phyloP scores from a whole-genome alignment of 92 coral and sea anemone genomes.

The Bergia puertoricense region DNA sequence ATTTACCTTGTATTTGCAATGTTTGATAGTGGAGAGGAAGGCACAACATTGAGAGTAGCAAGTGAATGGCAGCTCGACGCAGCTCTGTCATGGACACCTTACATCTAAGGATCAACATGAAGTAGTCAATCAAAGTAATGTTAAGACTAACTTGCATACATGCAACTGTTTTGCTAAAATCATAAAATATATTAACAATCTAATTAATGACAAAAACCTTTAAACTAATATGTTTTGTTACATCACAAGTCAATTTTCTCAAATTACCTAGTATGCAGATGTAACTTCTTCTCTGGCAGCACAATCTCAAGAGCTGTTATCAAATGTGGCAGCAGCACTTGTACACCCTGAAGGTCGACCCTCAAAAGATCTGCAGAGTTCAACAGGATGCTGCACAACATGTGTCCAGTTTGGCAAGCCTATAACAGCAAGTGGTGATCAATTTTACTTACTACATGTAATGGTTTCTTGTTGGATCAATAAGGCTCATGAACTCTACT shows the following conservation, averaged over 20 bases:
- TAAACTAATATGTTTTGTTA: too few species aligned
- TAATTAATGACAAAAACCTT: too few species aligned
- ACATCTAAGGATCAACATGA: slow-evolving; percentile 59
- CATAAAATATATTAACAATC: too few species aligned
- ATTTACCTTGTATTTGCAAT: slow-evolving; percentile 84
- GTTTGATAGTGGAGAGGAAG: slow-evolving; percentile 93
- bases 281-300: slow-evolving; percentile 75
- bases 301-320: slow-evolving; percentile 90
- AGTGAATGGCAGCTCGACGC: slow-evolving; percentile 94
- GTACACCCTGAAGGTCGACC: slow-evolving; percentile 95
- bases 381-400: slow-evolving; percentile 88
- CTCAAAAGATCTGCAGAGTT: slow-evolving; percentile 88
- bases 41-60: slow-evolving; percentile 92
- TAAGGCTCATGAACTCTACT: too few species aligned
- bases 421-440: slow-evolving; percentile 28
- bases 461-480: background rate
- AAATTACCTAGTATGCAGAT: slow-evolving; percentile 31
- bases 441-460: too few species aligned
- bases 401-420: slow-evolving; percentile 86
- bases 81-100: slow-evolving; percentile 88
- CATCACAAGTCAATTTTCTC: too few species aligned
- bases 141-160: too few species aligned
- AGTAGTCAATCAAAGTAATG: background rate
- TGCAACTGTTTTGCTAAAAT: too few species aligned
- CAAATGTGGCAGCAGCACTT: slow-evolving; percentile 89